A percentile compares a stretch with the other conserved stretches of the same genome.
phyloP scores from a whole-genome alignment of 2,888 invertebrate genomes.

The Chymomyza procnemis region DNA sequence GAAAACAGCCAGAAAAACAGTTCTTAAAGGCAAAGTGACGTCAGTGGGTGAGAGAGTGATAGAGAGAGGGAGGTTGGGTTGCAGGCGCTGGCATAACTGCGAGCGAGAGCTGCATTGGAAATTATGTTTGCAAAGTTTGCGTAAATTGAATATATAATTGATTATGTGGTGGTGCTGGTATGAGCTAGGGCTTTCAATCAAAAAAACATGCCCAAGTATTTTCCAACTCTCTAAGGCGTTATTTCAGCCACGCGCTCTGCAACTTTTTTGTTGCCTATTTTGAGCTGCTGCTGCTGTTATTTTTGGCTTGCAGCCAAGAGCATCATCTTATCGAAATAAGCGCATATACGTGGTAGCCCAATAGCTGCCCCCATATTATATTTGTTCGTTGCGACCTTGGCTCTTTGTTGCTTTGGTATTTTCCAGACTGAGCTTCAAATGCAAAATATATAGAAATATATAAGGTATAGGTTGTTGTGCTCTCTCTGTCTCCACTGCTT shows the following conservation, averaged over 20 bases:
- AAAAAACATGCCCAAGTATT: constrained; percentile 3
- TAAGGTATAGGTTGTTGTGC: neutral
- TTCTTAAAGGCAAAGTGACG: neutral
- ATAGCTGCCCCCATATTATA: constrained; percentile 48
- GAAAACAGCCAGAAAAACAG: neutral
- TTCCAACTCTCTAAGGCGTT: neutral
- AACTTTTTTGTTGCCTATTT: constrained; percentile 1
- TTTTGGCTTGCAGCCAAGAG: constrained; percentile 1
- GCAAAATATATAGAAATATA: too few species aligned
- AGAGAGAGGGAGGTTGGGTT: neutral
- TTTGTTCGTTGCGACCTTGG: constrained; percentile 31
- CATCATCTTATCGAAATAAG: constrained; percentile 59
- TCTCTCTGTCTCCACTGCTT: constrained; percentile 4
- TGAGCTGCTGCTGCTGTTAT: neutral
- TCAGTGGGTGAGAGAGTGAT: neutral
- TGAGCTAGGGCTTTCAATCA: neutral
- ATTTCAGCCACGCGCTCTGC: neutral
- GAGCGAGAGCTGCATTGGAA: constrained; percentile 19
- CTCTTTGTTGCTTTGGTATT: constrained; percentile 12
- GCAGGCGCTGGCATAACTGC: constrained; percentile 27
- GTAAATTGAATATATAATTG: constrained; percentile 68
- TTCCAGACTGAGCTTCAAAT: constrained; percentile 22
- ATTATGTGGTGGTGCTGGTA: constrained; percentile 37
- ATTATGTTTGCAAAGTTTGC: constrained; percentile 42
- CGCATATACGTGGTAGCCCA: constrained; percentile 38